phyloP scores from a whole-genome alignment of 2,888 invertebrate genomes.

The Calliopum simillimum region DNA sequence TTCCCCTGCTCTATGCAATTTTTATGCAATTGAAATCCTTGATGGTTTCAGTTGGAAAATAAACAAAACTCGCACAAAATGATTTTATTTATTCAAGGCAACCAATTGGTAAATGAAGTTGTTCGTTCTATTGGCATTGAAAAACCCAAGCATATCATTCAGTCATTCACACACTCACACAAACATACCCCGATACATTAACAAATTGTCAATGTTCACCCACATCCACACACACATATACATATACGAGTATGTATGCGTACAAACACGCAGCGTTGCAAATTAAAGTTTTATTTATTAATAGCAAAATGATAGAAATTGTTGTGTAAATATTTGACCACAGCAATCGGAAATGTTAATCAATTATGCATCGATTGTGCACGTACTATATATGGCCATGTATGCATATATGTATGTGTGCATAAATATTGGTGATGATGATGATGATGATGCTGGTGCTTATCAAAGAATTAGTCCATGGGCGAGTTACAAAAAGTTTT shows the following conservation, averaged over 20 bases:
- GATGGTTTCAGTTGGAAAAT: not conserved
- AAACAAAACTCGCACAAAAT: slow-evolving; percentile 13
- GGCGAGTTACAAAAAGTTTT: no score
- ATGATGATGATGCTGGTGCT: not conserved
- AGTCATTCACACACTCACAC: not conserved
- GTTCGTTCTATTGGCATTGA: not conserved
- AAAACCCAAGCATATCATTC: not conserved
- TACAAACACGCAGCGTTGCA: not conserved
- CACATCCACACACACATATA: not conserved
- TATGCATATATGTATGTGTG: no score
- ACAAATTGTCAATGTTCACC: not conserved
- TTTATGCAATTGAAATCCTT: no score
- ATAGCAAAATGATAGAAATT: slow-evolving; percentile 36
- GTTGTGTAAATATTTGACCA: slow-evolving; percentile 32
- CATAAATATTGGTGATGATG: not conserved
- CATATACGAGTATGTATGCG: not conserved
- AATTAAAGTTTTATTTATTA: slow-evolving; percentile 33
- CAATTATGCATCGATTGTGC: slow-evolving; percentile 17
- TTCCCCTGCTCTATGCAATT: no score
- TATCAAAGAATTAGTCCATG: no score
- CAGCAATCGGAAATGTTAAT: slow-evolving; percentile 30
- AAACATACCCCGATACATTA: not conserved
- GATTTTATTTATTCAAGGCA: slow-evolving; percentile 32
- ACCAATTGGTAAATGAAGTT: slow-evolving; percentile 19
- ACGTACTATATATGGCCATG: no score